A percentile compares a stretch with the other conserved stretches of the same genome.
phyloP scores from a whole-genome alignment of 2,888 invertebrate genomes.

The Poecilobothrus nobilitatus region DNA sequence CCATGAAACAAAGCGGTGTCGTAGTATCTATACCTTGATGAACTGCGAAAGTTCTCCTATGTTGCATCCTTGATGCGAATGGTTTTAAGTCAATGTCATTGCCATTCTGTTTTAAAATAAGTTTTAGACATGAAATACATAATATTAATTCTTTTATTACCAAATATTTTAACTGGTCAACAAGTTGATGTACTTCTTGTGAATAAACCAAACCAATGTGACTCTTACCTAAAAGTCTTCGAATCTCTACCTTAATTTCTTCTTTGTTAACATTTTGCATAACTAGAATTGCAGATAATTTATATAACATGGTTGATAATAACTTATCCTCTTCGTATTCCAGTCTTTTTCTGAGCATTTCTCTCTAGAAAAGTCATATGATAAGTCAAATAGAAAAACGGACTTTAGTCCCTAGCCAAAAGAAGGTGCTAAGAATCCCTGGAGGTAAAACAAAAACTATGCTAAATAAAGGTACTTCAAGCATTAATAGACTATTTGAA shows the following conservation, averaged over 20 bases:
- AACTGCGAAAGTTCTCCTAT: conserved; percentile 96
- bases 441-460: too few species aligned
- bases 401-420: too few species aligned
- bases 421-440: too few species aligned
- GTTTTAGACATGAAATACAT: neutral
- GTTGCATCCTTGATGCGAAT: conserved; percentile 85
- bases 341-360: conserved; percentile 85
- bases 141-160: conserved; percentile 60
- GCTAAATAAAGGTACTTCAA: too few species aligned
- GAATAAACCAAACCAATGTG: conserved; percentile 97
- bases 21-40: conserved; percentile 90
- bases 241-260: conserved; percentile 74
- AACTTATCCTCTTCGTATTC: conserved; percentile 97
- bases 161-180: conserved; percentile 90
- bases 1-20: conserved; percentile 79
- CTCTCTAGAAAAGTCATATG: too few species aligned
- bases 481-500: too few species aligned
- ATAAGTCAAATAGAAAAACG: too few species aligned
- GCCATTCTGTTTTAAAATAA: conserved; percentile 62
- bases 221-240: conserved; percentile 91
- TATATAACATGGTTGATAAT: conserved; percentile 90
- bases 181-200: conserved; percentile 91
- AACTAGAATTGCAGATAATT: conserved; percentile 90
- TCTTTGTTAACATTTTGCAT: conserved; percentile 81
- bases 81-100: conserved; percentile 97